phyloP scores from a whole-genome alignment of 2,888 invertebrate genomes.

The Coenonympha arcania region DNA sequence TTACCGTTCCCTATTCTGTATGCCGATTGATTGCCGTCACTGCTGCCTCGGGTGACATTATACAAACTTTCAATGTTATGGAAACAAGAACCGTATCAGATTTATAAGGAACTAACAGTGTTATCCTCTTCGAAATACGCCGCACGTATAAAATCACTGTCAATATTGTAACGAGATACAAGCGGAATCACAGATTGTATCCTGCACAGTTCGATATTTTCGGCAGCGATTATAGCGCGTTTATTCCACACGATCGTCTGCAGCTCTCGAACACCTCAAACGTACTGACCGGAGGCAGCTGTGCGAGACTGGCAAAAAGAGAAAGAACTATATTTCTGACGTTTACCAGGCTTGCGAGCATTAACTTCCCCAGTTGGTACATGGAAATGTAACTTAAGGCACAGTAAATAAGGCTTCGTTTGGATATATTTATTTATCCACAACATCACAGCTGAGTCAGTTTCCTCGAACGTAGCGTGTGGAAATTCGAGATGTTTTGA shows the following conservation, averaged over 20 bases:
- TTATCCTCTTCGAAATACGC: conserved; percentile 7
- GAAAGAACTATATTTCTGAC: conserved; percentile 62
- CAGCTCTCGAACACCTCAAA: conserved; percentile 53
- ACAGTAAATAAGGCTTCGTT: conserved; percentile 42
- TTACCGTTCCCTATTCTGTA: conserved; percentile 51
- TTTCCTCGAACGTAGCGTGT: conserved; percentile 61
- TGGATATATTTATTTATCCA: conserved; percentile 25
- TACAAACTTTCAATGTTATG: conserved; percentile 56
- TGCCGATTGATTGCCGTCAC: conserved; percentile 49
- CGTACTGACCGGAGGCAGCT: conserved; percentile 66
- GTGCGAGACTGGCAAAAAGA: conserved; percentile 63
- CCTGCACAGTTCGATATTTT: conserved; percentile 50
- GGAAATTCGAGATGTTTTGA: conserved; percentile 62
- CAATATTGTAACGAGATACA: conserved; percentile 6
- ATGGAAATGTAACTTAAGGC: conserved; percentile 36
- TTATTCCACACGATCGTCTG: conserved; percentile 48
- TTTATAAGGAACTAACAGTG: conserved; percentile 15
- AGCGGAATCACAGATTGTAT: conserved; percentile 27
- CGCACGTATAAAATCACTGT: conserved; percentile 16
- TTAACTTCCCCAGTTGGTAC: conserved; percentile 34
- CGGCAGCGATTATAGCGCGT: conserved; percentile 44
- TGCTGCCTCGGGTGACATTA: conserved; percentile 44
- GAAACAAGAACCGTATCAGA: conserved; percentile 54
- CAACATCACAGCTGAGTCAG: conserved; percentile 55
- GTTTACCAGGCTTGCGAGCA: conserved; percentile 41